Conservation (phyloP, 2,113 vertebrate genomes). For the Acinonyx jubatus region DNA sequence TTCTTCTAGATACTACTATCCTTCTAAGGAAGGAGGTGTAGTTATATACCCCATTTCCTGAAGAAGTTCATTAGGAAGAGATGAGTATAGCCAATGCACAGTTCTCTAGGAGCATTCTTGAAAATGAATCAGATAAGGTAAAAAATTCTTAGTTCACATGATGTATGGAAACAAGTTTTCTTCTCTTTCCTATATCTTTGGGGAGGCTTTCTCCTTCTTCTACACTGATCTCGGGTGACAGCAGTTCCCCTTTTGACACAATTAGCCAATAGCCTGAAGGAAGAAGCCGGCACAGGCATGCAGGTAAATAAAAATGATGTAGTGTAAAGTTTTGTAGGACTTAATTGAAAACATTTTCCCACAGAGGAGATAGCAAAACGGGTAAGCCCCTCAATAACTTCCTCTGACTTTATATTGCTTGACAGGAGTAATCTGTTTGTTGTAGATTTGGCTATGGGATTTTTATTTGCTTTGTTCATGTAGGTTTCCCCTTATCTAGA, state of each 20-base stretch:
- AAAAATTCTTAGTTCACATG: not conserved
- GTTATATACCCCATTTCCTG: not conserved
- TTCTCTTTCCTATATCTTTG: not conserved
- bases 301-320: not conserved
- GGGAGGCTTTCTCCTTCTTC: not conserved
- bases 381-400: not conserved
- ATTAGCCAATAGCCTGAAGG: not conserved
- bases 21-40: not conserved
- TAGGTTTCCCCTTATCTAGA: not conserved
- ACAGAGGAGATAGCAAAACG: not conserved
- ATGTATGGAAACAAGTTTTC: not conserved
- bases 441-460: not conserved
- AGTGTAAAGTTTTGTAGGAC: not conserved
- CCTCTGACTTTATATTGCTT: not conserved
- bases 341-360: not conserved
- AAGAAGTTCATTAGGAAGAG: not conserved
- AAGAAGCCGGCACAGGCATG: not conserved
- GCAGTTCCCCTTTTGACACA: not conserved
- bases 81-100: not conserved
- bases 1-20: not conserved
- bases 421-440: not conserved
- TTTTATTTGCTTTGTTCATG: not conserved
- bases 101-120: fast-evolving
- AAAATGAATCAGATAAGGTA: not conserved
- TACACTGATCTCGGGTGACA: not conserved